phyloP scores from a whole-genome alignment of 2,113 vertebrate genomes.

The Oceanodroma tethys region DNA sequence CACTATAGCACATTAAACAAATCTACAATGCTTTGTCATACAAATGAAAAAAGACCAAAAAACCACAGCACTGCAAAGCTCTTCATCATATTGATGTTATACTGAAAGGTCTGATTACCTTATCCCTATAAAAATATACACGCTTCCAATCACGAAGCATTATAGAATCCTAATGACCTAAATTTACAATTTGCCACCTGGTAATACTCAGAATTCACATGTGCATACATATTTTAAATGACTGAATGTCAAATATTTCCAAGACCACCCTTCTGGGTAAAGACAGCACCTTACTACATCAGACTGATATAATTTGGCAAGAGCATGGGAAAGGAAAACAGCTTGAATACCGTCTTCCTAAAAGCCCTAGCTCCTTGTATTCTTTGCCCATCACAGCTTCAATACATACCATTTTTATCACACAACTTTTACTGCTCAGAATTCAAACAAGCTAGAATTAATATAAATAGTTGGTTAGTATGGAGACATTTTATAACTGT shows the following conservation, averaged over 20 bases:
- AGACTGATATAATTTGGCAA: not conserved
- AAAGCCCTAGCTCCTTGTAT: not conserved
- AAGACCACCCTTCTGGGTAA: not conserved
- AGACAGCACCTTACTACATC: not conserved
- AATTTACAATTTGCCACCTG: not conserved
- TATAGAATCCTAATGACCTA: not conserved
- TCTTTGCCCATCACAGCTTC: not conserved
- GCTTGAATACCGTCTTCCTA: not conserved
- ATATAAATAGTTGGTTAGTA: not conserved
- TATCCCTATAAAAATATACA: not conserved
- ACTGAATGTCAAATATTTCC: not conserved
- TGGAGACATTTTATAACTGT: not conserved
- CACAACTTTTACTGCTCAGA: not conserved
- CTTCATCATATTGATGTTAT: not conserved
- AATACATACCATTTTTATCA: not conserved
- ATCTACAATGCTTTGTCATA: not conserved
- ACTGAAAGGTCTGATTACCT: not conserved
- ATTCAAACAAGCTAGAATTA: not conserved
- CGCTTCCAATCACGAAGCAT: not conserved
- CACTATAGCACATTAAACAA: not conserved
- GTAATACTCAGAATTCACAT: not conserved
- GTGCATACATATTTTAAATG: not conserved
- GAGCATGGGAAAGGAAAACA: not conserved
- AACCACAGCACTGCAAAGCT: not conserved
- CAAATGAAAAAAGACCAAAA: not conserved